phyloP scores from a whole-genome alignment of 2,113 vertebrate species.

The Oryctolagus cuniculus region mOryCun1.1 NC_091432.1:165116001-165116500 shows the following conservation, averaged over 20 bases:
- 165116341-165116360: not conserved
- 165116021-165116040: slow-evolving; percentile 55
- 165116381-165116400: not conserved
- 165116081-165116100: not conserved
- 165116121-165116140: not conserved
- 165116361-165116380: not conserved
- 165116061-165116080: not conserved
- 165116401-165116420: not conserved
- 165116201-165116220: slow-evolving; percentile 74
- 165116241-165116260: slow-evolving; percentile 70
- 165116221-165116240: slow-evolving; percentile 75
- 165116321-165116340: not conserved
- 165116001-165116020: slow-evolving; percentile 67
- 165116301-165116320: slow-evolving; percentile 12
- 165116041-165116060: slow-evolving; percentile 74
- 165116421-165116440: not conserved
- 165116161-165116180: not conserved
- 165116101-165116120: not conserved
- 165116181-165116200: slow-evolving; percentile 63
- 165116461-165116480: not conserved
- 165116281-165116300: slow-evolving; percentile 43
- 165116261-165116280: slow-evolving; percentile 67
- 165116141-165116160: no score
- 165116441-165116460: not conserved
- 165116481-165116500: not conserved